A percentile compares a stretch with the other conserved stretches of the same genome.
Conservation (phyloP, 2,113 vertebrate genomes). For the Petromus typicus region DNA sequence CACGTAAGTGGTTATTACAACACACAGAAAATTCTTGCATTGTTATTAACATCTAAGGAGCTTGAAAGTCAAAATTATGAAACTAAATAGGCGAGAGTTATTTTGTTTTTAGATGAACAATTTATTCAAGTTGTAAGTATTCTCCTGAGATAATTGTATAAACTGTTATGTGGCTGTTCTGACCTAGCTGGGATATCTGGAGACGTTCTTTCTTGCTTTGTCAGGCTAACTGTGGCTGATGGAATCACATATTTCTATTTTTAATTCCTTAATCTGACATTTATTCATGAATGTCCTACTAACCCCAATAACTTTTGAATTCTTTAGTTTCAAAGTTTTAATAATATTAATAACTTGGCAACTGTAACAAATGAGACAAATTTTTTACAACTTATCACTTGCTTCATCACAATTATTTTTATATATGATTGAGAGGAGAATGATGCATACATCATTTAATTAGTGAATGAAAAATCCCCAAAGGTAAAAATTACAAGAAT, state of each 20-base stretch:
- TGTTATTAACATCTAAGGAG: background rate
- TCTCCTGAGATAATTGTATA: background rate
- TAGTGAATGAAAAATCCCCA: background rate
- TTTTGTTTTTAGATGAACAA: background rate
- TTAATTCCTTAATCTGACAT: background rate
- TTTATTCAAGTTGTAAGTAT: background rate
- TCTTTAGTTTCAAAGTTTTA: background rate
- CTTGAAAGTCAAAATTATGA: background rate
- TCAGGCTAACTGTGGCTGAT: background rate
- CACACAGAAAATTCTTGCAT: background rate
- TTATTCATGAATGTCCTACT: background rate
- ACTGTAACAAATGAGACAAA: background rate
- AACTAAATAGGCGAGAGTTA: background rate
- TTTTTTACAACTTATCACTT: background rate
- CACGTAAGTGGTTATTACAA: background rate
- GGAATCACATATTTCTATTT: background rate
- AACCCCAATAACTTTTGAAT: background rate
- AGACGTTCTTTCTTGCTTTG: background rate
- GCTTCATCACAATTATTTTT: background rate
- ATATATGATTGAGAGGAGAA: background rate
- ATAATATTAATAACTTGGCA: background rate
- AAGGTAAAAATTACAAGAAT: background rate
- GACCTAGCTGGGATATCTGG: background rate
- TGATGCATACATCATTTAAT: background rate
- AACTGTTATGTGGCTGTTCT: background rate